These are phyloP conservation scores for Halcyon senegalensis DNA, from an alignment of 2,113 vertebrate species.

Conservation along the genomic window DNA sequence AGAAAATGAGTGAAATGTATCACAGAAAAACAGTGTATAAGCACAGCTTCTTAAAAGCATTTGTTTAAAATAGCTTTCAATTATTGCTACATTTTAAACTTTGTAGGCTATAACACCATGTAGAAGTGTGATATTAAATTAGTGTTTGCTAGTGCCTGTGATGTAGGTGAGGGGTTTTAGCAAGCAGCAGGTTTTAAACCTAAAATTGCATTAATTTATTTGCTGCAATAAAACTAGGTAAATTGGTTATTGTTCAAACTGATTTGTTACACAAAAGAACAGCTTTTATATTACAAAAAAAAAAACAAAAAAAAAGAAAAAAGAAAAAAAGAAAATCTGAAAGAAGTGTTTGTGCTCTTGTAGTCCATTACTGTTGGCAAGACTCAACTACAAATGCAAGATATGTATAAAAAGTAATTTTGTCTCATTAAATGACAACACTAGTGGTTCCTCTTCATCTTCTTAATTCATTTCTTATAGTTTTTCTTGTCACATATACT, in stretches of 20 bases:
- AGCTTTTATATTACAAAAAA: neutral
- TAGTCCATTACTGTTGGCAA: neutral
- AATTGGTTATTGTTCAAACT: slow-evolving; percentile 41
- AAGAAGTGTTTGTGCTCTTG: neutral
- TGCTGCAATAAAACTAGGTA: slow-evolving; percentile 48
- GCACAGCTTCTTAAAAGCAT: slow-evolving; percentile 29
- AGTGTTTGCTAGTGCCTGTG: slow-evolving; percentile 61
- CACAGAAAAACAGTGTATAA: neutral
- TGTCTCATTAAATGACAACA: slow-evolving; percentile 85
- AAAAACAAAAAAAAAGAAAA: neutral
- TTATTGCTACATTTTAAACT: slow-evolving; percentile 63
- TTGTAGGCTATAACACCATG: slow-evolving; percentile 64
- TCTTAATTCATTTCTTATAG: slow-evolving; percentile 95
- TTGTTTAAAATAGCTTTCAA: slow-evolving; percentile 65
- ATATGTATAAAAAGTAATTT: slow-evolving; percentile 84
- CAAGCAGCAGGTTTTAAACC: slow-evolving; percentile 44
- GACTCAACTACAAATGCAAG: slow-evolving; percentile 69
- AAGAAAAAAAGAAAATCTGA: neutral
- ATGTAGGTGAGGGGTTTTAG: slow-evolving; percentile 66
- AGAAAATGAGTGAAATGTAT: slow-evolving; percentile 26
- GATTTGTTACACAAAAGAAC: neutral
- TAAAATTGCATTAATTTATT: slow-evolving; percentile 72
- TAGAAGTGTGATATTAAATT: slow-evolving; percentile 72
- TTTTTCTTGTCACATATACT: slow-evolving; percentile 88
- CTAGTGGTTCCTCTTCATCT: slow-evolving; percentile 83